Evolutionary conservation across 2,113 vertebrate genomes (phyloP).

Genomic region (Eptesicus fuscus): DNA sequence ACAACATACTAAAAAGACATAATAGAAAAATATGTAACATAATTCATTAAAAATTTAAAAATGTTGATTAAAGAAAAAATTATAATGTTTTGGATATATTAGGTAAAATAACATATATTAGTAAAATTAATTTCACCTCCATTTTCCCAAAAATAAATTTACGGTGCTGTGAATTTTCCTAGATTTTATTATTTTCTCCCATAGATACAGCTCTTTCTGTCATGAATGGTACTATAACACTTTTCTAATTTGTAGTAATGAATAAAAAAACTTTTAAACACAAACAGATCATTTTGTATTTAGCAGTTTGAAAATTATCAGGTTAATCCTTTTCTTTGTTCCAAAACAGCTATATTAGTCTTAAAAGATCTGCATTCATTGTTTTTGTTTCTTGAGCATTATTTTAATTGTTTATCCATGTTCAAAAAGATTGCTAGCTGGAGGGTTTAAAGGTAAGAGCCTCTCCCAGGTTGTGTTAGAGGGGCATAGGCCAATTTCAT

Average conservation of each 20-base stretch:
- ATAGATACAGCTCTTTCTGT: neutral
- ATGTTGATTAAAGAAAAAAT: neutral
- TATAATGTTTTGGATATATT: neutral
- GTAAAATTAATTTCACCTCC: neutral
- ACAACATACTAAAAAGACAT: neutral
- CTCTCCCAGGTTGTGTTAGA: neutral
- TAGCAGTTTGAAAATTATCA: neutral
- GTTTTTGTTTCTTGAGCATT: neutral
- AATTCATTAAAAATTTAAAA: neutral
- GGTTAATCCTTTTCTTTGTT: neutral
- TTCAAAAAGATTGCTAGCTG: neutral
- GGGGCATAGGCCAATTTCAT: neutral
- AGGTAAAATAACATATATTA: neutral
- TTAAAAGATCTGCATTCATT: neutral
- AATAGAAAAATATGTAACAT: neutral
- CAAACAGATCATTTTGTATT: neutral
- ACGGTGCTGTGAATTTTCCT: neutral
- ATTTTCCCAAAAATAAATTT: neutral
- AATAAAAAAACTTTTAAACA: neutral
- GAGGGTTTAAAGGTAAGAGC: neutral
- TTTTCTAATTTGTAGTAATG: neutral
- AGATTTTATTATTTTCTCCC: neutral
- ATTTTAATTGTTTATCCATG: neutral
- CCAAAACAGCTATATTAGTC: neutral
- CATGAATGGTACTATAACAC: neutral